Evolutionary conservation across 2,113 vertebrate genomes (phyloP), one percentile per base, ranked within the genome.

Genomic region (Tichodroma muraria): DNA sequence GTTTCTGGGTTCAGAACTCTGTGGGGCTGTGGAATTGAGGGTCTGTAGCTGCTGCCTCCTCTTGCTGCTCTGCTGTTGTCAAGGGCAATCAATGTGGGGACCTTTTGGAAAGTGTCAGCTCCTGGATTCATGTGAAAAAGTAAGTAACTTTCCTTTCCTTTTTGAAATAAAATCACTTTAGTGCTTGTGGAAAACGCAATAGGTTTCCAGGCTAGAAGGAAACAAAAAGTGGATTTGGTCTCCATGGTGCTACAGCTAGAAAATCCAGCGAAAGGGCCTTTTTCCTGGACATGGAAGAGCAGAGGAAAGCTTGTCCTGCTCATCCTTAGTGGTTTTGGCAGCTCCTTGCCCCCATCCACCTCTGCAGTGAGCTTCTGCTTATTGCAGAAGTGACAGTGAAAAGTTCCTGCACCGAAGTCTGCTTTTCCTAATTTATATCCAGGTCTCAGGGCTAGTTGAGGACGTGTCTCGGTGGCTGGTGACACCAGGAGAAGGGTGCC

Each of bases 401-500:
- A n/a, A 24, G 19, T 10, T 71, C 61, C 61, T 75, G 37, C 18
- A 5, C 47, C 2, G 4, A 68, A 4, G 33, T 9, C 33, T 0
- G 1, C 7, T 68, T 50, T 47, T 42, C 49, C 49, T 42, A 1
- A 18, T 64, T 68, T 21, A 14, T 6, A 27, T 4, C 35, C 68
- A 44, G 30, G 3, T 23, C 57, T 59, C 30, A 19, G 15, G 3
- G 49, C 21, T 56, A 9, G 40, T 0, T 63, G 57, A 75, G 65
- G 30, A 10, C 0, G 0, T 11, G 27, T 38, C 77, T 78, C 3
- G 2, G 52, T 8, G 52, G 22, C 66, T 66, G 33, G 17, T 21
- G 70, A 14, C 1, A 9, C 5, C 2, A 69, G 52, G 16, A 69
- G 50, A 37, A 37, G 35, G 15, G 7, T n/a, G 37, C 13, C 18